Evolutionary conservation across 2,888 invertebrate species (phyloP), one percentile per base, ranked within the genome.

Genomic region (Gasteruption jaculator): DNA sequence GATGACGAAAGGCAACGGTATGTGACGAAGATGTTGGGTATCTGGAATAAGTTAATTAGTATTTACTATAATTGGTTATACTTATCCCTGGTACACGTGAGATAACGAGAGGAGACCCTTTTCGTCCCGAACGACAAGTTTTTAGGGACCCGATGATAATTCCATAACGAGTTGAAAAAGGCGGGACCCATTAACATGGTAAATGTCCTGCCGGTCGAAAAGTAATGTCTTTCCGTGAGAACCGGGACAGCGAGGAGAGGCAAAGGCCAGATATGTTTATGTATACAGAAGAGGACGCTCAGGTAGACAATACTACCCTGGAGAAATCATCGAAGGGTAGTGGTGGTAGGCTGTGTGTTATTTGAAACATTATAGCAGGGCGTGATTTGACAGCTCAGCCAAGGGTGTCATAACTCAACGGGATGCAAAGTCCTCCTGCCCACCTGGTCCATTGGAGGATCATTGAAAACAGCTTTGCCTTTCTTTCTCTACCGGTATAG

Each of bases 21-120:
- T n/a, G n/a, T n/a, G n/a, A n/a, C n/a, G n/a, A n/a, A n/a, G n/a
- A n/a, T n/a, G n/a, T n/a, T n/a, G n/a, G n/a, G n/a, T n/a, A n/a
- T n/a, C n/a, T n/a, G n/a, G n/a, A n/a, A n/a, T n/a, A n/a, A n/a
- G 61, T 67, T 68, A 68, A 68, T 68, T 68, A 65, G 62, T 68
- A 68, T 68, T 68, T 68, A 68, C 68, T 68, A 68, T 68, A 66
- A 68, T 68, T 67, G 65, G 65, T 56, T 53, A 56, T 56, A 56
- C 55, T 56, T 5, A 12, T 19, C 11, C 11, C 11, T 5, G 19
- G 8, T 16, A n/a, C 11, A 15, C 20, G 5, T 16, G 33, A 18
- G 33, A 33, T 20, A 37, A 43, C n/a, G n/a, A n/a, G n/a, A n/a
- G n/a, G n/a, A n/a, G n/a, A n/a, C n/a, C n/a, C n/a, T n/a, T n/a